Percentiles rank a stretch among this genome's conserved stretches.
Conservation (phyloP, 2,113 vertebrate genomes). For the Macaca fascicularis region DNA sequence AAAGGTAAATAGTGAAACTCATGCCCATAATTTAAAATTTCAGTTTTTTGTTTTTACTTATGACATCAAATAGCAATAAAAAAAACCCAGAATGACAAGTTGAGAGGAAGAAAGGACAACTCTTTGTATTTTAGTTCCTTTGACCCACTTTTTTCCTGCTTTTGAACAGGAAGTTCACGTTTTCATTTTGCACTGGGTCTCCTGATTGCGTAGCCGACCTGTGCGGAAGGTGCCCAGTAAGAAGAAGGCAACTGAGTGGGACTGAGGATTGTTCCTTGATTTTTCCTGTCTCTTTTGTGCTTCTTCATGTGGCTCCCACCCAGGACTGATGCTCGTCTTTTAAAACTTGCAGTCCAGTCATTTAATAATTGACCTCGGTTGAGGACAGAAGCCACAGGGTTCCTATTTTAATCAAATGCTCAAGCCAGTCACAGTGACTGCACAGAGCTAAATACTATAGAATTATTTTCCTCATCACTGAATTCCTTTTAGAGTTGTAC, state of each 20-base stretch:
- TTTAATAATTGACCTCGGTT: neutral
- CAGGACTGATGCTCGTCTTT: fast-evolving
- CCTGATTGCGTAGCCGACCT: fast-evolving
- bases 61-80: neutral
- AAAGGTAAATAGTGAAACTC: neutral
- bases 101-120: neutral
- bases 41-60: neutral
- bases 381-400: neutral
- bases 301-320: fast-evolving
- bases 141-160: neutral
- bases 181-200: fast-evolving
- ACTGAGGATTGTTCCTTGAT: fast-evolving
- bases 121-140: neutral
- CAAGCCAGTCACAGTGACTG: neutral
- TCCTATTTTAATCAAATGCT: neutral
- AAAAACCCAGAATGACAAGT: too few species aligned
- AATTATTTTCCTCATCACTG: constrained; percentile 51
- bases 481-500: constrained; percentile 34
- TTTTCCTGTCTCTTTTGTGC: neutral
- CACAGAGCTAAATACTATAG: neutral
- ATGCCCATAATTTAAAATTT: neutral
- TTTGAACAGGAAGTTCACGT: fast-evolving
- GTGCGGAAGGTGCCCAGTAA: fast-evolving
- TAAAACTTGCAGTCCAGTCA: neutral
- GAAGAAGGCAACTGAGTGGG: too few species aligned